Evolutionary conservation across 1,140 invertebrate genomes (phyloP).

Genomic region (Drosophila gunungcola): DNA sequence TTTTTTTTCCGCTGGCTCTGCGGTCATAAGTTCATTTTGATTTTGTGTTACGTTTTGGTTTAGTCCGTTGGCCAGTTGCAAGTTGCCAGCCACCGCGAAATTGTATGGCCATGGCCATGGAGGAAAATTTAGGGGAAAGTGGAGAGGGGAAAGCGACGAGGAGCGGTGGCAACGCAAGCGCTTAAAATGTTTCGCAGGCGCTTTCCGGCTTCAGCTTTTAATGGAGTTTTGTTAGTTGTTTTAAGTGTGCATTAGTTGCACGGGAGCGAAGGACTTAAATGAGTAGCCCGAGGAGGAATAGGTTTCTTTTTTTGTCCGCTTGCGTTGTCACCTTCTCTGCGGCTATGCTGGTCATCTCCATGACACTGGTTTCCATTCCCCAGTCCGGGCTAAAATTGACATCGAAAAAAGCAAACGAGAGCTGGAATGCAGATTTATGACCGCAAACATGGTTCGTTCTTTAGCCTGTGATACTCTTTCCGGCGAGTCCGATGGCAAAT

Average conservation of each 20-base stretch:
- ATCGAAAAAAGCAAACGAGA: slow-evolving; percentile 21
- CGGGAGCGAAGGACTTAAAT: slow-evolving; percentile 44
- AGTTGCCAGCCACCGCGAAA: slow-evolving; percentile 55
- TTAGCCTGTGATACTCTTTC: slow-evolving; percentile 14
- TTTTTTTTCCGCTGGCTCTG: slow-evolving; percentile 45
- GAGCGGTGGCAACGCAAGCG: slow-evolving; percentile 64
- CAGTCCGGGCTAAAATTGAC: slow-evolving; percentile 28
- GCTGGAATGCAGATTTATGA: slow-evolving; percentile 32
- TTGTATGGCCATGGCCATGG: slow-evolving; percentile 13
- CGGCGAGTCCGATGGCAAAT: neutral
- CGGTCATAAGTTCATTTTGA: slow-evolving; percentile 83
- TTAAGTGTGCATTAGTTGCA: slow-evolving; percentile 76
- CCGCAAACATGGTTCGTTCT: slow-evolving; percentile 16
- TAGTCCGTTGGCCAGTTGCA: slow-evolving; percentile 66
- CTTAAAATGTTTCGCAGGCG: slow-evolving; percentile 77
- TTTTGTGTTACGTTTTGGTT: slow-evolving; percentile 82
- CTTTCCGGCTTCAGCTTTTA: slow-evolving; percentile 77
- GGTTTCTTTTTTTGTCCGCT: slow-evolving; percentile 22
- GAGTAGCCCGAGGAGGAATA: slow-evolving; percentile 43
- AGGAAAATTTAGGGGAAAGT: neutral
- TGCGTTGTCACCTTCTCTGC: slow-evolving; percentile 45
- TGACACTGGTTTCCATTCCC: slow-evolving; percentile 32
- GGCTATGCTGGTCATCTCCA: slow-evolving; percentile 37
- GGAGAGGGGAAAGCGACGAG: neutral
- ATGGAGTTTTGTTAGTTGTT: slow-evolving; percentile 81